phyloP scores from a whole-genome alignment of 2,113 vertebrate genomes.

The Sylvia atricapilla region DNA sequence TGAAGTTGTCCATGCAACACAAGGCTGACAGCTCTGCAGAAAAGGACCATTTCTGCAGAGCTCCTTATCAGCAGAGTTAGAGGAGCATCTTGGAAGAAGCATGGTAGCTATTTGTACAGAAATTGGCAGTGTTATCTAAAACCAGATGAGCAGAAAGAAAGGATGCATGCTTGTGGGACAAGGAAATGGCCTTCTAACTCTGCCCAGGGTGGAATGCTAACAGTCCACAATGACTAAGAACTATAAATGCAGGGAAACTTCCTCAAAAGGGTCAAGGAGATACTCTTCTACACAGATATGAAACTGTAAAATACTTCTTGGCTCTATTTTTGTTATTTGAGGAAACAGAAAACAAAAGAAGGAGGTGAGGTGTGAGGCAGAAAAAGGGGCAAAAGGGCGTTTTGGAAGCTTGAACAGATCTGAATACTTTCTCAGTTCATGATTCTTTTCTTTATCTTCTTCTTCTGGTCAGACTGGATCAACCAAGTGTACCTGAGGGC shows the following conservation, averaged over 20 bases:
- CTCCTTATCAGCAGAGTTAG: not conserved
- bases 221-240: not conserved
- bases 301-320: not conserved
- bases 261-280: not conserved
- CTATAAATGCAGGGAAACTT: not conserved
- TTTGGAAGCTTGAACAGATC: not conserved
- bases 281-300: not conserved
- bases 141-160: not conserved
- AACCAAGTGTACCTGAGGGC: slow-evolving; percentile 83
- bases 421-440: not conserved
- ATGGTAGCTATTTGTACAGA: not conserved
- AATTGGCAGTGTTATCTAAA: not conserved
- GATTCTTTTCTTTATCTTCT: not conserved
- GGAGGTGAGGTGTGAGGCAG: not conserved
- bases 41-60: not conserved
- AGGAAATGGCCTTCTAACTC: not conserved
- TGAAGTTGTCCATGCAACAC: not conserved
- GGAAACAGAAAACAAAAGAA: not conserved
- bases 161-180: not conserved
- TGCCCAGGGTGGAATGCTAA: not conserved
- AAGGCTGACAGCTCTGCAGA: not conserved
- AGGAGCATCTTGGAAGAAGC: not conserved
- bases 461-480: slow-evolving; percentile 86
- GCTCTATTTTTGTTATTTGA: not conserved
- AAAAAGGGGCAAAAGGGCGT: not conserved